Base-by-base conservation (phyloP, 1,140 invertebrate species). In the Anastrepha obliqua region DNA sequence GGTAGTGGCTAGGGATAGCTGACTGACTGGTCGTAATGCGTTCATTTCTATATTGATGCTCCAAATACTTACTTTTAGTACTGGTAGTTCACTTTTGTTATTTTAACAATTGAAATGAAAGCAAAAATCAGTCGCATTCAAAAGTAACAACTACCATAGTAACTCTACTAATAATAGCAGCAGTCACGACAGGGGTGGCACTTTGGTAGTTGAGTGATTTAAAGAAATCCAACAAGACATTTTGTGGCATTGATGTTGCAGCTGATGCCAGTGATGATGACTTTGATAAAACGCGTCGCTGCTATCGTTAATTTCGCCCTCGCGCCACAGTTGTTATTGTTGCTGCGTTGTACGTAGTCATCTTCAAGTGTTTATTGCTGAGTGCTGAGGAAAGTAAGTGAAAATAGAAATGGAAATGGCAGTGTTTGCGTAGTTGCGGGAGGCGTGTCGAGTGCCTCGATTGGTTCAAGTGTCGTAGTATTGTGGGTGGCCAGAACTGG, bases 101-200 rank as follows among this genome's bases (percentile, higher is more conserved):
- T 55, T 81, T 81, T 81, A 81, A 81, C 74, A 81, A 81, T 81
- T 55, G 47, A 81, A 81, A 81, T 55, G 74, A 55, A 58, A 81
- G 47, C 74, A 81, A 47, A 81, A 81, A 55, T 81, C n/a, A 81
- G 51, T 81, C n/a, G 74, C 74, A 81, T n/a, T 81, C 47, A 5
- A 20, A 81, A 29, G 44, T 55, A 81, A 81, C 74, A 20, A 81
- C 74, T 81, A 47, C 7, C n/a, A 47, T 9, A 20, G 74, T 55
- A 81, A 81, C 74, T 55, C 60, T 17, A 4, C 20, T n/a, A 47
- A 29, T 55, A 81, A 55, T 81, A 55, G 29, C 44, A 55, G 42
- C 8, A 20, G 74, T 4, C 13, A 11, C 5, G 17, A n/a, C 47
- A 20, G 15, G 17, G 74, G n/a, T 17, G 17, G 42, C 64, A 0